phyloP scores from a whole-genome alignment of 2,888 invertebrate genomes.

The Rhingia campestris region DNA sequence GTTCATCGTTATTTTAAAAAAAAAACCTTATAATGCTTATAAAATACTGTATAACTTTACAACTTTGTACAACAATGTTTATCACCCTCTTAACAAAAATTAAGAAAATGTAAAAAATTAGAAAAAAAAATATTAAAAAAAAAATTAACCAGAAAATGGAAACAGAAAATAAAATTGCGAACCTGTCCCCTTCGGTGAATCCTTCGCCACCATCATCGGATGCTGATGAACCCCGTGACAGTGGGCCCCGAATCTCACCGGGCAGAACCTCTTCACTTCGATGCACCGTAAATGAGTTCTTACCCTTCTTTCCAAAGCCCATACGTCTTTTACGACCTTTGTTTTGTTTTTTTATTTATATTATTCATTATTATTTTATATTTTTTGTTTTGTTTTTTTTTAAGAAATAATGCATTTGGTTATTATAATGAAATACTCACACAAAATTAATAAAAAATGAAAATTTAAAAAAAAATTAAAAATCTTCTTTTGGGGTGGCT shows the following conservation, averaged over 20 bases:
- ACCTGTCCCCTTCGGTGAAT: conserved; percentile 93
- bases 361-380: conserved; percentile 73
- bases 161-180: conserved; percentile 79
- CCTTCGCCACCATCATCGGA: conserved; percentile 96
- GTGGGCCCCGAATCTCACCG: conserved; percentile 87
- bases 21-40: not conserved
- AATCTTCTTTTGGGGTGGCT: conserved; percentile 2
- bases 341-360: conserved; percentile 75
- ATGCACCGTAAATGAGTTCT: conserved; percentile 98
- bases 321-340: conserved; percentile 95
- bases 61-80: conserved; percentile 61
- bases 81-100: conserved; percentile 68
- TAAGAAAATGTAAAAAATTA: conserved; percentile 66
- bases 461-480: not conserved
- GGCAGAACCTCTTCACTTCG: conserved; percentile 98
- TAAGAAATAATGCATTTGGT: not conserved
- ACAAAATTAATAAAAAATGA: conserved; percentile 1
- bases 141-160: conserved; percentile 43
- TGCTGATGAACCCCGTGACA: conserved; percentile 93
- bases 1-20: no score
- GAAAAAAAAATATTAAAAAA: conserved; percentile 59
- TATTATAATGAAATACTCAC: conserved; percentile 42
- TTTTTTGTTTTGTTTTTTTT: conserved; percentile 6
- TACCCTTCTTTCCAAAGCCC: conserved; percentile 97
- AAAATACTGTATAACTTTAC: conserved; percentile 1